phyloP scores from a whole-genome alignment of 2,113 vertebrate species.

The Stegostoma tigrinum region DNA sequence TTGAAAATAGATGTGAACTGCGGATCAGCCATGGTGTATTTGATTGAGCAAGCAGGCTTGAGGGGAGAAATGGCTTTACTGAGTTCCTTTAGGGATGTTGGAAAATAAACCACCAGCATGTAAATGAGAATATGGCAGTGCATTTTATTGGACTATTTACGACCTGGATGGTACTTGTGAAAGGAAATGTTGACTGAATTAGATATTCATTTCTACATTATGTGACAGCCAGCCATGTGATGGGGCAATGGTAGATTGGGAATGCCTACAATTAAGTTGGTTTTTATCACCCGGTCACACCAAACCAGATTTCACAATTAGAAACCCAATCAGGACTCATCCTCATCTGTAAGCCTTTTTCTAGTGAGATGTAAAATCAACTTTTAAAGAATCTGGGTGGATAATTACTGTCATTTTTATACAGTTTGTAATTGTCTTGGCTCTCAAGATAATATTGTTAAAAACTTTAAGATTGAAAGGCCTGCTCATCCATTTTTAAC shows the following conservation, averaged over 20 bases:
- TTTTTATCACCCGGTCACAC: neutral
- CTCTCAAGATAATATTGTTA: neutral
- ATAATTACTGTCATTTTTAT: neutral
- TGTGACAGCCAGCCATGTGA: neutral
- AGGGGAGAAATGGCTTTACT: neutral
- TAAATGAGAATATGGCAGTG: neutral
- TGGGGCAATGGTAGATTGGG: neutral
- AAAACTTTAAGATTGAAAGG: neutral
- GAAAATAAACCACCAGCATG: neutral
- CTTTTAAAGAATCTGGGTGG: neutral
- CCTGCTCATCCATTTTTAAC: neutral
- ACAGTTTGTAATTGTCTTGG: neutral
- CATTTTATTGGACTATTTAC: neutral
- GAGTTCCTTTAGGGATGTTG: neutral
- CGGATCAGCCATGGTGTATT: neutral
- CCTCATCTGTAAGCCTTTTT: neutral
- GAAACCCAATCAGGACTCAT: neutral
- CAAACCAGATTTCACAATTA: conserved; percentile 6
- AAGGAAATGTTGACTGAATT: neutral
- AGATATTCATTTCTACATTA: neutral
- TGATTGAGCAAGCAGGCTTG: neutral
- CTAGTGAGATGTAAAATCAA: neutral
- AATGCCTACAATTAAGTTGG: neutral
- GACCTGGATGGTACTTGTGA: neutral
- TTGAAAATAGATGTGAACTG: neutral